Evolutionary conservation across 92 coral and sea anemone genomes (phyloP), one percentile per base, ranked within the genome.

Genomic region (Phenganax marumi): DNA sequence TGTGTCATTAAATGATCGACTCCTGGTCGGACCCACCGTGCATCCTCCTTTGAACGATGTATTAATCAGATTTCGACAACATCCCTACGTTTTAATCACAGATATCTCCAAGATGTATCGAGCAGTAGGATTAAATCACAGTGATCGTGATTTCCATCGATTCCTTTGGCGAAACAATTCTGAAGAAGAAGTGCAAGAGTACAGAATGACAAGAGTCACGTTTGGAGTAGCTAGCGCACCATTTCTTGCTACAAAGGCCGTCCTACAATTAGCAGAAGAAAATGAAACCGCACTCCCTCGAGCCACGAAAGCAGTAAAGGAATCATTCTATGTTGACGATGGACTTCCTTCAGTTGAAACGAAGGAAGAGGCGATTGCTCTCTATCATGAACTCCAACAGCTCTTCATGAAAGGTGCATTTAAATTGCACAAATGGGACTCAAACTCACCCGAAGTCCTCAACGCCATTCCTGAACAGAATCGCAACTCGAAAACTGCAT

Each of bases 31-130:
- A 49, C 91, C 88, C n/a, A n/a, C n/a, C n/a, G n/a, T n/a, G n/a
- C n/a, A n/a, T n/a, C n/a, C n/a, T n/a, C n/a, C n/a, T n/a, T n/a
- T n/a, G n/a, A n/a, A n/a, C n/a, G n/a, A n/a, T n/a, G n/a, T n/a
- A n/a, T n/a, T n/a, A n/a, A n/a, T n/a, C n/a, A n/a, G n/a, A n/a
- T n/a, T n/a, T n/a, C n/a, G n/a, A n/a, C n/a, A n/a, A n/a, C n/a
- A n/a, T 18, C 86, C 83, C 5, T 26, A 69, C 68, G 73, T 75
- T 5, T 84, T 88, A 17, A 81, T 83, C 51, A 80, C 88, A 50
- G 91, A 89, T 39, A 23, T 89, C 62, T 70, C 87, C 4, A 85
- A 89, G 82, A 89, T 85, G 91, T 89, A 85, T 54, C 77, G 89
- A 16, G 89, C 87, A 26, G 84, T 89, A 23, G 21, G 47, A n/a